Percentiles rank a stretch among this genome's conserved stretches.
Evolutionary conservation across 2,888 invertebrate species (phyloP).

Genomic region (Hydropsyche betteni): DNA sequence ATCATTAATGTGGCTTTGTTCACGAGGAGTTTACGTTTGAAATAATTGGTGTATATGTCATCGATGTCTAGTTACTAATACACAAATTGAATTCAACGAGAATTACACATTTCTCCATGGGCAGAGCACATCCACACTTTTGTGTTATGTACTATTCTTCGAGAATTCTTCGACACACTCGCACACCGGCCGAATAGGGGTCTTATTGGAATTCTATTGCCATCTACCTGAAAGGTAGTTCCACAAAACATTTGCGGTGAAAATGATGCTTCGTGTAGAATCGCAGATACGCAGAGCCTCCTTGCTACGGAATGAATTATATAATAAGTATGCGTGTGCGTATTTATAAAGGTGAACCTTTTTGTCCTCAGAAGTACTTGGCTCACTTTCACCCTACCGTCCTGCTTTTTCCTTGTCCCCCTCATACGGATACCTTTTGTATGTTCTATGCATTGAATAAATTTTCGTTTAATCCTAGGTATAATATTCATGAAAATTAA

Average conservation of each 20-base stretch:
- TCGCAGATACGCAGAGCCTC: constrained; percentile 1
- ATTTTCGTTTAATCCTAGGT: too few relatives aligned
- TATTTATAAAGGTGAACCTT: background rate
- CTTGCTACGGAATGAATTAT: background rate
- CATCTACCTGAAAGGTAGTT: constrained; percentile 27
- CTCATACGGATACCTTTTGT: too few relatives aligned
- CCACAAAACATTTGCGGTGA: constrained; percentile 27
- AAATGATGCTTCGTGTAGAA: constrained; percentile 31
- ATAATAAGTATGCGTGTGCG: background rate
- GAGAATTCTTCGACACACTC: constrained; percentile 10
- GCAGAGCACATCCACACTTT: too few relatives aligned
- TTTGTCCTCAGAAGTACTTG: background rate
- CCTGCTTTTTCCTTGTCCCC: background rate
- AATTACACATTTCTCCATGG: too few relatives aligned
- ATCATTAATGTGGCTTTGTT: too few relatives aligned
- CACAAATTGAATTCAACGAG: too few relatives aligned
- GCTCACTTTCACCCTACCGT: background rate
- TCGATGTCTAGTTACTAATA: too few relatives aligned
- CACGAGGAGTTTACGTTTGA: too few relatives aligned
- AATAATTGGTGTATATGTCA: too few relatives aligned
- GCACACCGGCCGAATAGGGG: background rate
- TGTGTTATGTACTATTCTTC: background rate
- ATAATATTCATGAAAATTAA: too few relatives aligned
- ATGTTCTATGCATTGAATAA: too few relatives aligned
- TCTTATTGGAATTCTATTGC: constrained; percentile 35